Conservation (phyloP, 2,888 invertebrate species). For the Barypeithes pellucidus region DNA sequence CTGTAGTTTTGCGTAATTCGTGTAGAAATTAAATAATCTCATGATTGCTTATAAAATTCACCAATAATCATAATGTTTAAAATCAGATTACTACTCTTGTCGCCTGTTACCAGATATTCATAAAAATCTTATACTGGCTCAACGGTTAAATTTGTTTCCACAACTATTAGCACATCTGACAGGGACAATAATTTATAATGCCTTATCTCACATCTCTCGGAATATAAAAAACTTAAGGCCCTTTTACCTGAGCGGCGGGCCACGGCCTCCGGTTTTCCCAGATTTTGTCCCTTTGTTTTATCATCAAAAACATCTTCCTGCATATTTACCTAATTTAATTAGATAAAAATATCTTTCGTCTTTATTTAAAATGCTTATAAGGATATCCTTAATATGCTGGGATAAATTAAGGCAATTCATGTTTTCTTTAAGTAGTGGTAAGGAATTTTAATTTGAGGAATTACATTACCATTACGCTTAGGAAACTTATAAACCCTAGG, state of each 20-base stretch:
- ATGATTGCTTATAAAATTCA: too few species aligned
- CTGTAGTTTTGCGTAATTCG: too few species aligned
- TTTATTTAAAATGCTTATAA: conserved; percentile 38
- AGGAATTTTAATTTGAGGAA: conserved; percentile 30
- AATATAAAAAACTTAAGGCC: conserved; percentile 14
- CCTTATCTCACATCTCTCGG: conserved; percentile 25
- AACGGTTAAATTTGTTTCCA: conserved; percentile 22
- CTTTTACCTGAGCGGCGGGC: conserved; percentile 42
- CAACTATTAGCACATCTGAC: conserved; percentile 50
- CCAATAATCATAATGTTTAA: too few species aligned
- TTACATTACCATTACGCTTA: too few species aligned
- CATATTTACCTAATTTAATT: conserved; percentile 53
- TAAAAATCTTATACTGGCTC: too few species aligned
- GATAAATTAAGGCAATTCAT: conserved; percentile 30
- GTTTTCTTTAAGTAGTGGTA: conserved; percentile 11
- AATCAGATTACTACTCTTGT: too few species aligned
- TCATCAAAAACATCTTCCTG: conserved; percentile 34
- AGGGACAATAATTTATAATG: conserved; percentile 46
- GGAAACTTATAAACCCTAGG: too few species aligned
- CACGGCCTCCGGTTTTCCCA: conserved; percentile 28
- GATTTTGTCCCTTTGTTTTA: conserved; percentile 48
- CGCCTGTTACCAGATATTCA: too few species aligned
- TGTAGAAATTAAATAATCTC: too few species aligned
- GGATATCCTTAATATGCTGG: conserved; percentile 27
- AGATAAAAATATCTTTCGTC: conserved; percentile 35